These are phyloP conservation scores for Mirza zaza DNA, from an alignment of 2,113 vertebrate species.

Conservation along the genomic window DNA sequence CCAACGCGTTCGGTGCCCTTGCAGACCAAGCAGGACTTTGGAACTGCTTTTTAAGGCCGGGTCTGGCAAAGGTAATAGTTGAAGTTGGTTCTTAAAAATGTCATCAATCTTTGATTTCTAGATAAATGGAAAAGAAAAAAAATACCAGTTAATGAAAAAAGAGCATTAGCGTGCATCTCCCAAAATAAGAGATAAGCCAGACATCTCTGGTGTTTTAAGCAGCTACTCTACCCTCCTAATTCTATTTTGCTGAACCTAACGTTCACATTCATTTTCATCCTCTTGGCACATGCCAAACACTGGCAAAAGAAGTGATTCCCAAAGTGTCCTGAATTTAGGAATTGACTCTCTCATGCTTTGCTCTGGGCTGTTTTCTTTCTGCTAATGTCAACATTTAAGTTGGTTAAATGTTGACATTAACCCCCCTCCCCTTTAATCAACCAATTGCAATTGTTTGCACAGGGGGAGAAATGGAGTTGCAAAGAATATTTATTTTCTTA, in stretches of 20 bases:
- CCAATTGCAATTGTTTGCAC: slow-evolving; percentile 54
- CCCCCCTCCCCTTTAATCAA: background rate
- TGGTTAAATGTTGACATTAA: too few species aligned
- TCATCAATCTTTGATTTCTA: background rate
- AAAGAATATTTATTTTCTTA: slow-evolving; percentile 53
- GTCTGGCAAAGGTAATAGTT: background rate
- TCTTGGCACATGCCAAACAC: slow-evolving; percentile 55
- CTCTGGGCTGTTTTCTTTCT: slow-evolving; percentile 40
- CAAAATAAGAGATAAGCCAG: slow-evolving; percentile 29
- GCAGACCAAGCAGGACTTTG: background rate
- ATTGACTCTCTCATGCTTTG: background rate
- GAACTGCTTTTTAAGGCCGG: background rate
- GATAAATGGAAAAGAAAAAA: background rate
- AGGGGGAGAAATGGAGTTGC: background rate
- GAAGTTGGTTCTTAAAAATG: slow-evolving; percentile 26
- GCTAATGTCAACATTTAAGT: slow-evolving; percentile 32
- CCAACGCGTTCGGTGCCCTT: background rate
- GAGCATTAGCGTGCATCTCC: background rate
- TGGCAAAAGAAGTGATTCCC: slow-evolving; percentile 49
- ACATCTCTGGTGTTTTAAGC: background rate
- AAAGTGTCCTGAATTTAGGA: slow-evolving; percentile 41
- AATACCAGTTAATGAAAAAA: background rate
- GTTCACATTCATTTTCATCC: slow-evolving; percentile 55
- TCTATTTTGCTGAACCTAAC: slow-evolving; percentile 40
- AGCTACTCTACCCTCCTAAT: background rate